Evolutionary conservation across 2,797 vertebrate species (phyloP).

Genomic region (Intellagama lesueurii): DNA sequence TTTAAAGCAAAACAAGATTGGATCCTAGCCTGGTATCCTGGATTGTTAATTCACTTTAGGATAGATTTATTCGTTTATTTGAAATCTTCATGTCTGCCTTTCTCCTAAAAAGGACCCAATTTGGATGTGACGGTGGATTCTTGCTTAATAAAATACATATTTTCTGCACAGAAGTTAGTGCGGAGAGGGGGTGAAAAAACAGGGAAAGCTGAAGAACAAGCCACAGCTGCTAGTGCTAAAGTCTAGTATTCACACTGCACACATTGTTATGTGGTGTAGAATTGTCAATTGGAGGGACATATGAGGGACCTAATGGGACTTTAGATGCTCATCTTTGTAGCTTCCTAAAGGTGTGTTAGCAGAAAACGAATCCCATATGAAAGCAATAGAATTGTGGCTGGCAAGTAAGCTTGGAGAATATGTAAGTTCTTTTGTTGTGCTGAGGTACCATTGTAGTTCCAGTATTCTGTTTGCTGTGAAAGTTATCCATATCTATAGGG

Average conservation of each 20-base stretch:
- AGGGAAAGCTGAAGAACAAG: not conserved
- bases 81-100: no score
- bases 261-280: not conserved
- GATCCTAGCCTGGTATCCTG: no score
- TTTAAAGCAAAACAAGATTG: no score
- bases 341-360: not conserved
- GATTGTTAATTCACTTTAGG: no score
- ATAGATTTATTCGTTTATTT: no score
- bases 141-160: not conserved
- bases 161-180: not conserved
- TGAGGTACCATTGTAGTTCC: not conserved
- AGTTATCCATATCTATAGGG: not conserved
- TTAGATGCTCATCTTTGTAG: not conserved
- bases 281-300: not conserved
- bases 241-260: not conserved
- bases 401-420: no score
- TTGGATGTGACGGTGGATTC: not conserved
- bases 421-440: not conserved
- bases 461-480: not conserved
- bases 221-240: not conserved
- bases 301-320: not conserved
- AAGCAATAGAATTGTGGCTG: not conserved
- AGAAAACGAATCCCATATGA: not conserved
- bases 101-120: not conserved
- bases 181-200: not conserved